Evolutionary conservation across 1,140 invertebrate species (phyloP), one percentile per base, ranked within the genome.

Genomic region (Zaprionus ghesquierei): DNA sequence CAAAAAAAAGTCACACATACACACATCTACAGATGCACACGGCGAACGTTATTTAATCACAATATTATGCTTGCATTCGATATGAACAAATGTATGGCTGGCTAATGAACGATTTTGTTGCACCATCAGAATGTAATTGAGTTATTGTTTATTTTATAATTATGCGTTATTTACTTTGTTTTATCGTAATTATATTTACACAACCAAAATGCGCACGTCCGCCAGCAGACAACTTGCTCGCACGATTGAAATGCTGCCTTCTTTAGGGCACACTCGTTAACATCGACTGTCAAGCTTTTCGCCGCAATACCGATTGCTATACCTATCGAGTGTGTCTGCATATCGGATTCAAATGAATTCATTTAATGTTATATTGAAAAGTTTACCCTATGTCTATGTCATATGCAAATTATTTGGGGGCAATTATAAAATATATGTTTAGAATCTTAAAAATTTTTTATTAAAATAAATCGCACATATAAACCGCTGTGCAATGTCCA

Each of bases 161-260:
- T 38, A 29, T 38, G 41, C 62, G 53, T 74, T 79, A 76, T 77
- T 79, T 69, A 71, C 65, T 79, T 89, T 38, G 60, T 59, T 69
- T 71, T 68, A 50, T 49, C 69, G 69, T 65, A 46, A 64, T 60
- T 46, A 38, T 55, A 51, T 68, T 18, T 59, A 62, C 62, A 68
- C 73, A 77, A 79, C 56, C 41, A 76, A 82, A 79, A 77, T 68
- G 63, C 71, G 82, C 59, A 84, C 82, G 84, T 89, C 82, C 71
- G 84, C 84, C 72, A 63, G 84, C 84, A 89, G 84, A 89, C 82
- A 74, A 87, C 62, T 87, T 82, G 62, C 79, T 86, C 72, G 75
- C 62, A 87, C 79, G 84, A 84, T 79, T 87, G 54, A 72, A 38
- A 46, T n/a, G 55, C 15, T 38, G n/a, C 15, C 50, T 54, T n/a